A percentile compares a stretch with the other conserved stretches of the same genome.
Conservation (phyloP, 2,888 invertebrate species). For the Acleris sparsana region DNA sequence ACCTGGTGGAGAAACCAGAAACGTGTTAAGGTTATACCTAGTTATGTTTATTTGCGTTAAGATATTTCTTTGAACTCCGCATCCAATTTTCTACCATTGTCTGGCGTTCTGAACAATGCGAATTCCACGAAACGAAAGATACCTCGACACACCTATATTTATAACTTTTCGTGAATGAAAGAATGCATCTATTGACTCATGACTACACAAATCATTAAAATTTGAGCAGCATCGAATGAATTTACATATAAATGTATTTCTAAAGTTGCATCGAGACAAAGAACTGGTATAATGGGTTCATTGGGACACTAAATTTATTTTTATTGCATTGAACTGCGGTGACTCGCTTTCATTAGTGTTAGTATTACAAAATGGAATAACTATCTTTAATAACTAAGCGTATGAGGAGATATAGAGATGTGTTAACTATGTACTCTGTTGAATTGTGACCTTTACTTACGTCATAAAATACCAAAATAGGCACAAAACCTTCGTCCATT, state of each 20-base stretch:
- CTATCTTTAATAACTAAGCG: slow-evolving; percentile 22
- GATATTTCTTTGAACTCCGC: too few relatives aligned
- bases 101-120: not conserved
- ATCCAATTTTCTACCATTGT: too few relatives aligned
- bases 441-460: too few relatives aligned
- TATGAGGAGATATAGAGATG: not conserved
- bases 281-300: slow-evolving; percentile 41
- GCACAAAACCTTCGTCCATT: too few relatives aligned
- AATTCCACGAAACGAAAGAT: not conserved
- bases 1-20: not conserved
- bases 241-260: slow-evolving; percentile 47
- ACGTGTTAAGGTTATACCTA: not conserved
- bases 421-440: too few relatives aligned
- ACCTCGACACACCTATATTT: not conserved
- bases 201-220: slow-evolving; percentile 35
- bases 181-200: slow-evolving; percentile 29
- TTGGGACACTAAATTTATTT: slow-evolving; percentile 45
- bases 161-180: slow-evolving; percentile 11
- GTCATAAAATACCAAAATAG: too few relatives aligned
- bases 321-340: slow-evolving; percentile 38
- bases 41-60: too few relatives aligned
- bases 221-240: slow-evolving; percentile 37
- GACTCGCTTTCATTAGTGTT: slow-evolving; percentile 20
- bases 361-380: slow-evolving; percentile 22
- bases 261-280: slow-evolving; percentile 41